Conservation (phyloP, 2,113 vertebrate species). For the Mustelus asterias region DNA sequence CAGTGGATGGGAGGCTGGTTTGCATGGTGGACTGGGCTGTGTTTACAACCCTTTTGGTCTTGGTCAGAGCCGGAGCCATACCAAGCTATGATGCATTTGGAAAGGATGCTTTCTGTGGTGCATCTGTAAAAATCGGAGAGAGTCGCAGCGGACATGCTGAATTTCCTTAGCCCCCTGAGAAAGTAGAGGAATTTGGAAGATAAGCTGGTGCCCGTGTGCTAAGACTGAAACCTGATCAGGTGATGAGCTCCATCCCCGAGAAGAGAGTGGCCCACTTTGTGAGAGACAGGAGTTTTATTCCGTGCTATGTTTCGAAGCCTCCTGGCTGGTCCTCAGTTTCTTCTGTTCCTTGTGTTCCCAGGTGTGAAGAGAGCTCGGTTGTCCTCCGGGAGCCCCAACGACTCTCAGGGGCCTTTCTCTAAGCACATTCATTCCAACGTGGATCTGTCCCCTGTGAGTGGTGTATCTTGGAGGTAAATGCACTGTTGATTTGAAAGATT, state of each 20-base stretch:
- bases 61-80: too few relatives aligned
- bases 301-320: neutral
- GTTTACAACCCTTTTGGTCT: too few relatives aligned
- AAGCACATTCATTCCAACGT: conserved; percentile 65
- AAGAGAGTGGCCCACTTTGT: neutral
- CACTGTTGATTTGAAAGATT: neutral
- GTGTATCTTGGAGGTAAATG: conserved; percentile 47
- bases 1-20: too few relatives aligned
- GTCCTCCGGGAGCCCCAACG: conserved; percentile 50
- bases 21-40: too few relatives aligned
- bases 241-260: neutral
- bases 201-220: neutral
- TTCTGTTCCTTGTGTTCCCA: conserved; percentile 39
- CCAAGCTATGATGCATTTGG: too few relatives aligned
- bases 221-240: neutral
- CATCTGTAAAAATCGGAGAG: too few relatives aligned
- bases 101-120: too few relatives aligned
- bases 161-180: too few relatives aligned
- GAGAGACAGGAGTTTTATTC: neutral
- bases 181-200: neutral
- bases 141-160: too few relatives aligned
- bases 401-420: conserved; percentile 56
- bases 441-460: conserved; percentile 55
- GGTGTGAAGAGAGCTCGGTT: conserved; percentile 55
- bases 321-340: neutral